Evolutionary conservation across 2,888 invertebrate genomes (phyloP).

Genomic region (Galeruca laticollis): DNA sequence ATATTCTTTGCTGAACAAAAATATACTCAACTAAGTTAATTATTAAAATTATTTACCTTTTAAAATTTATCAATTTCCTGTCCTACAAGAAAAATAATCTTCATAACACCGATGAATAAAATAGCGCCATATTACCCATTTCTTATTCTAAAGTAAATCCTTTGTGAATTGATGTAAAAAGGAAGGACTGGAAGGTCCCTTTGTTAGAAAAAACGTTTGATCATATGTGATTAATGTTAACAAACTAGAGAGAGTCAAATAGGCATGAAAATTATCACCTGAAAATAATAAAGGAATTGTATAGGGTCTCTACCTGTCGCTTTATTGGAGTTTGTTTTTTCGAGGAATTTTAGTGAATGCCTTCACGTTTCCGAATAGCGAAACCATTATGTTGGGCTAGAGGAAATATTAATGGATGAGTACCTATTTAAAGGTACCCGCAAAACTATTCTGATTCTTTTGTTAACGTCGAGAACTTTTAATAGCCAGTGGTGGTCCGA

Average conservation of each 20-base stretch:
- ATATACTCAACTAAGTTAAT: no score
- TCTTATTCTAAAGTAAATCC: not conserved
- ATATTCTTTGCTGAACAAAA: no score
- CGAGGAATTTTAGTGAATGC: constrained; percentile 38
- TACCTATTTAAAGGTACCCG: constrained; percentile 35
- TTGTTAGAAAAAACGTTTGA: constrained; percentile 28
- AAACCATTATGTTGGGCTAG: constrained; percentile 29
- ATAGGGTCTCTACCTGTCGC: constrained; percentile 43
- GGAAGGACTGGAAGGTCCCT: constrained; percentile 15
- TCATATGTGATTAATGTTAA: constrained; percentile 40
- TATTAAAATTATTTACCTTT: no score
- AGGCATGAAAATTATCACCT: constrained; percentile 40
- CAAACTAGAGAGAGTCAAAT: constrained; percentile 32
- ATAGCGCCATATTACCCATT: constrained; percentile 23
- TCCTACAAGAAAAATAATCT: no score
- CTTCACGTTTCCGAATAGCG: constrained; percentile 32
- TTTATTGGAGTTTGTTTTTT: constrained; percentile 41
- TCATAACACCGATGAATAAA: not conserved
- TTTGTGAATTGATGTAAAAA: constrained; percentile 24
- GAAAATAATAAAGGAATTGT: constrained; percentile 30
- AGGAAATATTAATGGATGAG: constrained; percentile 34
- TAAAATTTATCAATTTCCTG: no score
- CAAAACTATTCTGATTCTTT: constrained; percentile 32
- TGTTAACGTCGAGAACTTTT: constrained; percentile 18
- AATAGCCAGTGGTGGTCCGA: not conserved